Percentiles rank a stretch among this genome's conserved stretches.
Conservation (phyloP, 2,113 vertebrate genomes). For the Thalassarche chlororhynchos region DNA sequence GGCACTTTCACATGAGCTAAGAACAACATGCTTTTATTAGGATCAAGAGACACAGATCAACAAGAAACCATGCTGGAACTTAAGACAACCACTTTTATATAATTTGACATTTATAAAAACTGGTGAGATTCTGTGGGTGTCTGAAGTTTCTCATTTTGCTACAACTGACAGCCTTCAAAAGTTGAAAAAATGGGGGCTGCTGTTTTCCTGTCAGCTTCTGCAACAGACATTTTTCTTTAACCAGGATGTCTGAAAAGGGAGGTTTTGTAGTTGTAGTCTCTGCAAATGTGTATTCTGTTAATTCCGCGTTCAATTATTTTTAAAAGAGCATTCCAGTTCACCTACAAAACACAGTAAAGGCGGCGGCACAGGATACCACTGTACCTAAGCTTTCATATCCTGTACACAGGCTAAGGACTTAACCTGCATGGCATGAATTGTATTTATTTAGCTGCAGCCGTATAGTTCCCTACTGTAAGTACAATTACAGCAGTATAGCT, state of each 20-base stretch:
- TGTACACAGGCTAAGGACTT: background rate
- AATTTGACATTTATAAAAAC: background rate
- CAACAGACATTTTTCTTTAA: background rate
- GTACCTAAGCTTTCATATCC: background rate
- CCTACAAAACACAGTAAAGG: background rate
- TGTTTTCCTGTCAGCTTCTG: background rate
- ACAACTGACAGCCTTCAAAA: background rate
- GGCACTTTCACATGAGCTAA: conserved; percentile 44
- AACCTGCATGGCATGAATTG: background rate
- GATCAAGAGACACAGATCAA: conserved; percentile 8
- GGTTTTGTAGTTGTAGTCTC: background rate
- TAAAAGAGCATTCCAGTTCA: conserved; percentile 36
- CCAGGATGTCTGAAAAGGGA: background rate
- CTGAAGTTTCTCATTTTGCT: conserved; percentile 21
- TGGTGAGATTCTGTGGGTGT: background rate
- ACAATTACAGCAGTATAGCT: background rate
- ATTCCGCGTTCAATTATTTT: background rate
- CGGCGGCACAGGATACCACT: background rate
- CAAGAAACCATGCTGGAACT: conserved; percentile 11
- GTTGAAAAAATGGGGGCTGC: background rate
- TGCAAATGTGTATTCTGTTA: background rate
- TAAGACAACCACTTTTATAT: background rate
- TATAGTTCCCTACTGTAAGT: background rate
- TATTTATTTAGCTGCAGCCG: background rate
- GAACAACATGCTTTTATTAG: background rate